Conservation (phyloP, 2,888 invertebrate genomes). For the Parnassius smintheus region DNA sequence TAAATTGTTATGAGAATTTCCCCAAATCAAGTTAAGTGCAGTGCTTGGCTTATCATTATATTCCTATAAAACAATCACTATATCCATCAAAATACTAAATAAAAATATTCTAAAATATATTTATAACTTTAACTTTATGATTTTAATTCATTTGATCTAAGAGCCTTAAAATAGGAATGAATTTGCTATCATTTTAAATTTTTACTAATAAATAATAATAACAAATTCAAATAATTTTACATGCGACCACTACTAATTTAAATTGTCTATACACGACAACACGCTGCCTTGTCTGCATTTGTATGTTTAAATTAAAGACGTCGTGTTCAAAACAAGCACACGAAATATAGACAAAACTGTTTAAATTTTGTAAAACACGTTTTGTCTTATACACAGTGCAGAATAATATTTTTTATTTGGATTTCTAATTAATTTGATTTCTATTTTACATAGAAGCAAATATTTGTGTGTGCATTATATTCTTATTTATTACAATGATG, state of each 20-base stretch:
- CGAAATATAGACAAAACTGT: not conserved
- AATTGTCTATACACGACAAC: slow-evolving; percentile 4
- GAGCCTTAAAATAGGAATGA: slow-evolving; percentile 43
- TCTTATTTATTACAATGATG: too few relatives aligned
- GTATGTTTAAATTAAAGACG: not conserved
- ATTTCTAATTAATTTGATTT: not conserved
- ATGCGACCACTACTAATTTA: not conserved
- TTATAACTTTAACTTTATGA: slow-evolving; percentile 48
- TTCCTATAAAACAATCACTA: slow-evolving; percentile 1
- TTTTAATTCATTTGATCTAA: slow-evolving; percentile 72
- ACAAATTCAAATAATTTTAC: slow-evolving; percentile 13
- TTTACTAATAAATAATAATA: slow-evolving; percentile 20
- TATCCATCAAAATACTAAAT: slow-evolving; percentile 32
- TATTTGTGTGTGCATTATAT: too few relatives aligned
- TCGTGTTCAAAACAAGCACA: not conserved
- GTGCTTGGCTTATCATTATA: too few relatives aligned
- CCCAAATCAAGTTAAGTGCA: not conserved
- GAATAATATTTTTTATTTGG: not conserved
- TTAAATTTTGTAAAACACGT: not conserved
- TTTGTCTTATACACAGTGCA: not conserved
- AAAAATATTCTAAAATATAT: slow-evolving; percentile 44
- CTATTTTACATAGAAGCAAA: too few relatives aligned
- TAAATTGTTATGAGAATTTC: not conserved
- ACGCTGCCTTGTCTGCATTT: not conserved
- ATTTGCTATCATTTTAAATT: slow-evolving; percentile 30